Percentiles rank a stretch among this genome's conserved stretches.
Conservation (phyloP, 2,797 vertebrate genomes). For the Simalia tracyae region DNA sequence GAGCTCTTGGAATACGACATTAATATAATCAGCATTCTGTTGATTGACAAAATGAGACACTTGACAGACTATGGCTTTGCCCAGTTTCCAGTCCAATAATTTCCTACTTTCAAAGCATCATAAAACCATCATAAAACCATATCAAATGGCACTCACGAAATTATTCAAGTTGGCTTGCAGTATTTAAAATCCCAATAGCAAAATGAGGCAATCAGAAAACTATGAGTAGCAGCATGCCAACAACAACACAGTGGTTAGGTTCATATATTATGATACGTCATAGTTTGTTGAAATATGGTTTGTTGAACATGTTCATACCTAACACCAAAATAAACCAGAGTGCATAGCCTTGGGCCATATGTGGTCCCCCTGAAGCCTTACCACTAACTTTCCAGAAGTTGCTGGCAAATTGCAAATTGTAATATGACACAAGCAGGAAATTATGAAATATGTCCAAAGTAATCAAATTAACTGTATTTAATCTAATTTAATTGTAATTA, state of each 20-base stretch:
- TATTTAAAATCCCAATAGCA: not conserved
- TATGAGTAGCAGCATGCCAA: not conserved
- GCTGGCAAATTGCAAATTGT: not conserved
- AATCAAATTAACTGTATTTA: not conserved
- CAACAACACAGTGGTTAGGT: not conserved
- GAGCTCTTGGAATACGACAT: not conserved
- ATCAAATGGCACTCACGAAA: not conserved
- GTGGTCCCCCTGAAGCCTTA: not conserved
- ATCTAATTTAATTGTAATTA: not conserved
- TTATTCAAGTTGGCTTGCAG: not conserved
- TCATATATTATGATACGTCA: not conserved
- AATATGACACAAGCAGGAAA: not conserved
- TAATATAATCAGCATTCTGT: not conserved
- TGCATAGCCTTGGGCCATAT: not conserved
- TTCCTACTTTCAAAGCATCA: not conserved
- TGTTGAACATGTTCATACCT: not conserved
- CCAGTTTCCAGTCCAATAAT: not conserved
- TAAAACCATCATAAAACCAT: not conserved
- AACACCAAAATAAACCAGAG: not conserved
- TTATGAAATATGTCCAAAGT: not conserved
- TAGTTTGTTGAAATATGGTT: not conserved
- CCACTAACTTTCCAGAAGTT: not conserved
- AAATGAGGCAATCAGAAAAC: not conserved
- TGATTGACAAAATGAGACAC: not conserved
- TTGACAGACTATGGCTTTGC: not conserved